phyloP scores from a whole-genome alignment of 1,140 invertebrate genomes.

The Colletes gigas region DNA sequence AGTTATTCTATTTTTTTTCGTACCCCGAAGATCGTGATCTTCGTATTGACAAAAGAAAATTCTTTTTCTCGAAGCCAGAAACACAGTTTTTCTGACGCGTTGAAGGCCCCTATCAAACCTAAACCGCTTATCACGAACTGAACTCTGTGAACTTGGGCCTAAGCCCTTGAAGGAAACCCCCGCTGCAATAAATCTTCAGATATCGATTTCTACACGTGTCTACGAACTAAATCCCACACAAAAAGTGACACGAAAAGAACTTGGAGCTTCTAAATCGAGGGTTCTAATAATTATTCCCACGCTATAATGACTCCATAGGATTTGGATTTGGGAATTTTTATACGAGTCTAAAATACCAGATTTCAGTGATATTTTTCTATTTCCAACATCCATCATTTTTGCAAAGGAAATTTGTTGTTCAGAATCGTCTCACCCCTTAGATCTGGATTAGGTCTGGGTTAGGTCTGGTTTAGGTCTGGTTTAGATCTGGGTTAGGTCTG shows the following conservation, averaged over 20 bases:
- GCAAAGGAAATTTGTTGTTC: too few species aligned
- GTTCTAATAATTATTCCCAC: too few species aligned
- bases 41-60: not conserved
- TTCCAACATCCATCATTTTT: too few species aligned
- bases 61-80: not conserved
- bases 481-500: too few species aligned
- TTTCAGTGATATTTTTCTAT: too few species aligned
- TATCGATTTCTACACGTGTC: constrained; percentile 38
- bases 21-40: not conserved
- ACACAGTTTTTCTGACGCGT: constrained; percentile 1
- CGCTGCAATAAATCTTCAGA: constrained; percentile 31
- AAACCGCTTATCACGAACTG: constrained; percentile 26
- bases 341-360: too few species aligned
- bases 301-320: too few species aligned
- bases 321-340: too few species aligned
- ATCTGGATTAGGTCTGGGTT: too few species aligned
- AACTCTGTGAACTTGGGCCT: constrained; percentile 59
- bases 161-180: constrained; percentile 55
- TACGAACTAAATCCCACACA: not conserved
- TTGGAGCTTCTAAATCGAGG: not conserved
- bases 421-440: too few species aligned
- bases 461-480: too few species aligned
- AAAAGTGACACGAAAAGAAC: constrained; percentile 1
- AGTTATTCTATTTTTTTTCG: not conserved
- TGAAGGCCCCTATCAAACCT: not conserved